phyloP scores from a whole-genome alignment of 2,113 vertebrate genomes.

The Mustela nigripes region DNA sequence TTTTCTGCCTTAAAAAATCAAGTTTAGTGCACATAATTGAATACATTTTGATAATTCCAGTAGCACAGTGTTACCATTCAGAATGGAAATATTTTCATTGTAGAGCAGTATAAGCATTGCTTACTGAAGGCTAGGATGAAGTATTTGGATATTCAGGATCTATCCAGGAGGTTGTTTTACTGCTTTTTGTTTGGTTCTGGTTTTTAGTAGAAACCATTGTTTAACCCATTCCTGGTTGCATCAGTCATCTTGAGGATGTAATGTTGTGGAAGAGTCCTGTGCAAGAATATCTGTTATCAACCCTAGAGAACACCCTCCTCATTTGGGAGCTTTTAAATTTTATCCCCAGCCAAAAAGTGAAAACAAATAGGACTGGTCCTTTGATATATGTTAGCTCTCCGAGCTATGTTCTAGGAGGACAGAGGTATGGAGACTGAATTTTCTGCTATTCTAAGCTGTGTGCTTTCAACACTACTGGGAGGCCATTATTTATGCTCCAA shows the following conservation, averaged over 20 bases:
- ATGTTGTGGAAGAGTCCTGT: not conserved
- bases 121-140: not conserved
- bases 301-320: not conserved
- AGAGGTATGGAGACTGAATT: not conserved
- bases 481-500: constrained; percentile 23
- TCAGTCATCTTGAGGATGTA: not conserved
- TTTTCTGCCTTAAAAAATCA: constrained; percentile 25
- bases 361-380: not conserved
- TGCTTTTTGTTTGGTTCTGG: not conserved
- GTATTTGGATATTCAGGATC: not conserved
- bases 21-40: not conserved
- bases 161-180: not conserved
- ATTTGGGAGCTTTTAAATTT: not conserved
- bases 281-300: not conserved
- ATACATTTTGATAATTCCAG: constrained; percentile 17
- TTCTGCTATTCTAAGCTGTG: not conserved
- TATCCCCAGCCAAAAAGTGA: not conserved
- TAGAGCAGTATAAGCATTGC: not conserved
- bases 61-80: not conserved
- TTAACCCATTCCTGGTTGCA: not conserved
- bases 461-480: not conserved
- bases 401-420: not conserved
- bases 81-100: not conserved
- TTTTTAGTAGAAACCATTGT: constrained; percentile 3
- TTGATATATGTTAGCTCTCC: not conserved